phyloP scores from a whole-genome alignment of 2,888 invertebrate genomes.

The Melitaea athalia region DNA sequence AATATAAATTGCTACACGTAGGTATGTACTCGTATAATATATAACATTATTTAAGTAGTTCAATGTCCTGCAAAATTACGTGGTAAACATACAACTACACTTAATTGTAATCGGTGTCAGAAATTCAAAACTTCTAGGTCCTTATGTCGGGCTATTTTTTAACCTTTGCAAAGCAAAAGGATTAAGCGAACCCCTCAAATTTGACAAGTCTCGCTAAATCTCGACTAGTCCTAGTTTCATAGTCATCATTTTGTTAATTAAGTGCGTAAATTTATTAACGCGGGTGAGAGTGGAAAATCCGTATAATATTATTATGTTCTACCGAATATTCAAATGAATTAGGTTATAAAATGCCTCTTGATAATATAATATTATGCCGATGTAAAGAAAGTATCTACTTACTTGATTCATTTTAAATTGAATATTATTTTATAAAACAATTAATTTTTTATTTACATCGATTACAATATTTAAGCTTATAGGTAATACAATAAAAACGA shows the following conservation, averaged over 20 bases:
- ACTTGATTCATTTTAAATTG: not conserved
- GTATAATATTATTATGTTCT: constrained; percentile 20
- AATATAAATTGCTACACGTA: not conserved
- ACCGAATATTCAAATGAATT: constrained; percentile 22
- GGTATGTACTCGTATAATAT: too few relatives aligned
- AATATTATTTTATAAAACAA: not conserved
- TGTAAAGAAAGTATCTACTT: not conserved
- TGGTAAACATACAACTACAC: not conserved
- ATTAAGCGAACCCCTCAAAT: constrained; percentile 29
- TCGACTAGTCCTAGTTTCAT: constrained; percentile 15
- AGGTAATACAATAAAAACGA: not conserved
- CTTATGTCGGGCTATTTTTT: constrained; percentile 3
- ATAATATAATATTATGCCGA: constrained; percentile 1
- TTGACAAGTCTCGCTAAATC: constrained; percentile 22
- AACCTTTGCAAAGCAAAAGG: constrained; percentile 23
- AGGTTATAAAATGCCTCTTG: constrained; percentile 18
- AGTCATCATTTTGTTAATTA: constrained; percentile 25
- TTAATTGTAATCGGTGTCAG: not conserved
- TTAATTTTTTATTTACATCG: not conserved
- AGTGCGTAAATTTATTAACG: constrained; percentile 13
- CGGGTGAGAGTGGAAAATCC: constrained; percentile 12
- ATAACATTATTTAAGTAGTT: not conserved
- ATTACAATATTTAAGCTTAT: not conserved
- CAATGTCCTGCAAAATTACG: too few relatives aligned
- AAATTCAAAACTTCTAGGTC: constrained; percentile 10